Conservation (phyloP, 1,140 invertebrate genomes). For the Drosophila pectinifera region DNA sequence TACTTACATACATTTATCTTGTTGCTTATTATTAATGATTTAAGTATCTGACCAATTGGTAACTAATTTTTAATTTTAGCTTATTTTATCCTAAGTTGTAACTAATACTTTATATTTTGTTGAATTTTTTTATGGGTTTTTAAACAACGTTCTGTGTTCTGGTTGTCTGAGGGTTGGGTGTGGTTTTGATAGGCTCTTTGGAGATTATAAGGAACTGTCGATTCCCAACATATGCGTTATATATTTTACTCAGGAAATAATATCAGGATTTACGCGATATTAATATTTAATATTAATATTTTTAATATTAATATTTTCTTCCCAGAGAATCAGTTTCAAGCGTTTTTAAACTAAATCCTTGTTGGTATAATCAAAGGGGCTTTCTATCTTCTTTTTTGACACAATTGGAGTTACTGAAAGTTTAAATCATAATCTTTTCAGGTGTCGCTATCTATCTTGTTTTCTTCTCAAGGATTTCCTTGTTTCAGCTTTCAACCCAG, state of each 20-base stretch:
- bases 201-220: not conserved
- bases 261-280: not conserved
- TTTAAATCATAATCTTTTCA: not conserved
- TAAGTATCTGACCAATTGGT: constrained; percentile 68
- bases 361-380: not conserved
- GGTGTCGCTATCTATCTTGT: not conserved
- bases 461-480: not conserved
- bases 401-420: too few relatives aligned
- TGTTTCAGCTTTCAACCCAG: too few relatives aligned
- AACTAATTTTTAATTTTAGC: constrained; percentile 57
- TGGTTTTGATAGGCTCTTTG: constrained; percentile 27
- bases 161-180: constrained; percentile 30
- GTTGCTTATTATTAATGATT: constrained; percentile 70
- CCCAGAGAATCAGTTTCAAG: not conserved
- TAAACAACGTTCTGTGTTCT: constrained; percentile 5
- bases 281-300: not conserved
- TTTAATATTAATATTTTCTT: not conserved
- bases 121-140: constrained; percentile 21
- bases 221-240: too few relatives aligned
- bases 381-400: not conserved
- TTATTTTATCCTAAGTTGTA: constrained; percentile 56
- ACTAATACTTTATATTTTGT: constrained; percentile 53
- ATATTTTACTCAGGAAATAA: not conserved
- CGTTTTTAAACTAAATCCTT: not conserved
- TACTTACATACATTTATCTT: constrained; percentile 45